phyloP scores from a whole-genome alignment of 2,113 vertebrate genomes.

The Phylloscopus whistleri region DNA sequence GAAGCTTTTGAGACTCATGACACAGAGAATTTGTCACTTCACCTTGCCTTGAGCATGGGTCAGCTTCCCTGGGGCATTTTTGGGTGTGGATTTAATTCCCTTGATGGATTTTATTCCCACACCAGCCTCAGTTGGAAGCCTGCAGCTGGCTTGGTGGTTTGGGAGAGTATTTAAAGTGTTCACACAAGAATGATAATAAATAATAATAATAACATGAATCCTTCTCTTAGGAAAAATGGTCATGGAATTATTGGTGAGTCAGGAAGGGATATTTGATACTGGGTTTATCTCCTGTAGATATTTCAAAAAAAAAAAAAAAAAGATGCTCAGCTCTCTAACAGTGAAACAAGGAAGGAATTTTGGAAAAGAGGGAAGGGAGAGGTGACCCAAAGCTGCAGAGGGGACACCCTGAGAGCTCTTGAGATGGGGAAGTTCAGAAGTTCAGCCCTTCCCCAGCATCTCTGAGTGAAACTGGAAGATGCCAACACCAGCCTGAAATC shows the following conservation, averaged over 20 bases:
- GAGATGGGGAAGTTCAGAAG: background rate
- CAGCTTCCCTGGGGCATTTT: background rate
- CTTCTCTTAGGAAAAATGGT: background rate
- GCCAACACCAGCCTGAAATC: background rate
- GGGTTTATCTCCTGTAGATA: background rate
- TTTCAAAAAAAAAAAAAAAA: background rate
- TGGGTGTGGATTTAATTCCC: background rate
- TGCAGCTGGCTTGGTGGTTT: background rate
- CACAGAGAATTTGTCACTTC: background rate
- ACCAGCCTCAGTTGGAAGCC: background rate
- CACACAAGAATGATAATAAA: background rate
- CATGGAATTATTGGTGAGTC: background rate
- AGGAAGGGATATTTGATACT: background rate
- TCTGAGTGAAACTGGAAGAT: background rate
- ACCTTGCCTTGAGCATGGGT: background rate
- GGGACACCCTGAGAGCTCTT: background rate
- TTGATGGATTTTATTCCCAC: background rate
- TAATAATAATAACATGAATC: background rate
- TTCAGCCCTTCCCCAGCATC: background rate
- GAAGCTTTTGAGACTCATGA: background rate
- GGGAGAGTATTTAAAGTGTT: background rate
- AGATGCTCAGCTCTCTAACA: background rate
- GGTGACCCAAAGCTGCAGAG: background rate
- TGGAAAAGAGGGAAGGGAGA: background rate
- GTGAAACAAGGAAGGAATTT: background rate